These are phyloP conservation scores for Buphagus erythrorhynchus DNA, from an alignment of 2,797 vertebrate genomes.

Conservation along the genomic window DNA sequence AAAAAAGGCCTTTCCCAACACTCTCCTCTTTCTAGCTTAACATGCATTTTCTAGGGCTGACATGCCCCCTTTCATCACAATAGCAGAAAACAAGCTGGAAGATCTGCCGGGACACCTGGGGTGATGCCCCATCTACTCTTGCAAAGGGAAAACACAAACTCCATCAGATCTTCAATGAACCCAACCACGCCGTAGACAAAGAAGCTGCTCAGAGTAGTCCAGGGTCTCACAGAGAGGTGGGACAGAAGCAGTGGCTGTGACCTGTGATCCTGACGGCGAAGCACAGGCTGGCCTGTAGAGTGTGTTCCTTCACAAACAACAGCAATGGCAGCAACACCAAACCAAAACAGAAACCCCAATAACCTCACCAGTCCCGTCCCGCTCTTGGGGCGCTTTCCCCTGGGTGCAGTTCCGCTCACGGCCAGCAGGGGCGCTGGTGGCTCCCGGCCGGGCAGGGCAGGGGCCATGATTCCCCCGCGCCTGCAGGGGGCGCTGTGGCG, in stretches of 20 bases:
- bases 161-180: background rate
- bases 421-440: background rate
- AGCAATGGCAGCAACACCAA: background rate
- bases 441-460: background rate
- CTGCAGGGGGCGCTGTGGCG: background rate
- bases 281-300: background rate
- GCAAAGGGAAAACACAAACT: background rate
- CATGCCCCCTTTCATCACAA: background rate
- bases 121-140: background rate
- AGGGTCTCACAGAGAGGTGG: background rate
- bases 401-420: fast-evolving
- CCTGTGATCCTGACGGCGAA: fast-evolving
- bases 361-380: no score
- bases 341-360: background rate
- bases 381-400: background rate
- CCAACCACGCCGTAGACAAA: background rate
- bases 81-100: background rate
- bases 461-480: fast-evolving
- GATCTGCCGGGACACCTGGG: background rate
- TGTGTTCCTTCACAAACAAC: background rate
- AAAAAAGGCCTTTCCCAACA: slow-evolving; percentile 36
- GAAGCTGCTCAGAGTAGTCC: background rate
- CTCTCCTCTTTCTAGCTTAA: slow-evolving; percentile 2
- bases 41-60: background rate
- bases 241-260: background rate